phyloP scores from a whole-genome alignment of 2,797 vertebrate genomes.

The Macroramphosus scolopax region DNA sequence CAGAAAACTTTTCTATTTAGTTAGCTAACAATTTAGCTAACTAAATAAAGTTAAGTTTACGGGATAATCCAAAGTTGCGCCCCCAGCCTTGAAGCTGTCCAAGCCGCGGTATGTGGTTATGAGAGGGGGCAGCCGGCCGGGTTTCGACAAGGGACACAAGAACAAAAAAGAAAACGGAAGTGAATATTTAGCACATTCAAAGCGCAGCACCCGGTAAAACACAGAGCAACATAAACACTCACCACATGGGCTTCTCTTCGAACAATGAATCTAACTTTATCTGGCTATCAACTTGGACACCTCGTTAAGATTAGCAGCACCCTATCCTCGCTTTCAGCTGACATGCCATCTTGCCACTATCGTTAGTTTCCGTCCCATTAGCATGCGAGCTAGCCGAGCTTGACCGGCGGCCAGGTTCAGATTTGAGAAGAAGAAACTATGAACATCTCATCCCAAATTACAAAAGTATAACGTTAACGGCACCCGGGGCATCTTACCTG shows the following conservation, averaged over 20 bases:
- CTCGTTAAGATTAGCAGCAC: conserved; percentile 26
- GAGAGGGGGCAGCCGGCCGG: conserved; percentile 45
- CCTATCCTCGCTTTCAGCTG: conserved; percentile 32
- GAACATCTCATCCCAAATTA: no score
- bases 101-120: conserved; percentile 43
- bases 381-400: conserved; percentile 69
- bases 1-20: conserved; percentile 63
- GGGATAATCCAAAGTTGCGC: conserved; percentile 57
- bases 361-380: conserved; percentile 63
- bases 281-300: conserved; percentile 11
- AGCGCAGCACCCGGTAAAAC: conserved; percentile 23
- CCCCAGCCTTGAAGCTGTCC: conserved; percentile 57
- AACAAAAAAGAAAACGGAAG: conserved; percentile 70
- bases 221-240: conserved; percentile 13
- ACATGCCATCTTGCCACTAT: conserved; percentile 53
- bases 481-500: no score
- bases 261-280: conserved; percentile 39
- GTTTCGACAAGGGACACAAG: conserved; percentile 48
- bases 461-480: no score
- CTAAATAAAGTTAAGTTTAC: conserved; percentile 62
- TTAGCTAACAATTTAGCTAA: conserved; percentile 73
- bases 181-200: conserved; percentile 44
- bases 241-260: neutral
- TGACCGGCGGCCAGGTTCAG: conserved; percentile 57
- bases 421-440: conserved; percentile 22